Evolutionary conservation across 1,140 invertebrate genomes (phyloP), one percentile per base, ranked within the genome.

Genomic region (Lethocerus indicus): DNA sequence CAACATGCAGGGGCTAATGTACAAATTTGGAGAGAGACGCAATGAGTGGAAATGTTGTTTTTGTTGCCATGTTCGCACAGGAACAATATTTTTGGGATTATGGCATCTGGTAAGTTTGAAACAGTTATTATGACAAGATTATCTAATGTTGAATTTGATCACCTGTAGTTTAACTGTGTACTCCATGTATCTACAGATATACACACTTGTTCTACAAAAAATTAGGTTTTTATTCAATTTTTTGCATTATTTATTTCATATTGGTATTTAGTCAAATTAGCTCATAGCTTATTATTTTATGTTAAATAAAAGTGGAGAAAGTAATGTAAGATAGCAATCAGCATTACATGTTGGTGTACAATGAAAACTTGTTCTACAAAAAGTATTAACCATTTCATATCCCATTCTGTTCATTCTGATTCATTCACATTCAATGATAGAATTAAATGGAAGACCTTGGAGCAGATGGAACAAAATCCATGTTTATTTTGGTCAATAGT

Each of bases 61-160:
- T 57, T 87, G 83, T 60, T 73, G 84, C 45, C 85, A 87, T 70
- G 85, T 89, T 14, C 72, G 82, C 51, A 87, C 83, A 28, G 83
- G 80, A 21, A 86, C 83, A 12, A 76, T 87, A 44, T 68, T 84
- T 50, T 73, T 87, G 50, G 85, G 84, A 58, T 67, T 84, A 58
- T 83, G 81, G 76, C 80, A 86, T 65, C 69, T 86, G 74, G 84
- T 87, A 69, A 75, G 74, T 63, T 13, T n/a, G n/a, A n/a, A n/a
- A n/a, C n/a, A 13, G 13, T 20, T 23, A 14, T 49, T 48, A 13
- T 47, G 9, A 9, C 5, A 12, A 12, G 5, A 24, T 16, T n/a
- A 50, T 13, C 7, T 49, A 12, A 9, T n/a, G 6, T 36, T 21
- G n/a, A 49, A 18, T 39, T 52, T 18, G 5, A 2, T 40, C 18